Evolutionary conservation across 2,797 vertebrate genomes (phyloP), one percentile per base, ranked within the genome.

Genomic region (Steatocranus sp.): DNA sequence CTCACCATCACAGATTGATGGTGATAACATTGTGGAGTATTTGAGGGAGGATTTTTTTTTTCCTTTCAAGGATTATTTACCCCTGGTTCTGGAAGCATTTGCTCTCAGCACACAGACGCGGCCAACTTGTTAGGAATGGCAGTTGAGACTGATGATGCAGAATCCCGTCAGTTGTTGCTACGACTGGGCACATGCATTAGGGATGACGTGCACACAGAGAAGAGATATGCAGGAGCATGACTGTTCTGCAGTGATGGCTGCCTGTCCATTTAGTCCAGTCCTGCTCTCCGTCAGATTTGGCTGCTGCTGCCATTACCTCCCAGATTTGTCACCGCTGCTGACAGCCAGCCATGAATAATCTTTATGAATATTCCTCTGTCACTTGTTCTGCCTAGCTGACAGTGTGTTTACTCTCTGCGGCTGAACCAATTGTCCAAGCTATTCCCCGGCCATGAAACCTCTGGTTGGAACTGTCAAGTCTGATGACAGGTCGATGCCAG

Each of bases 301-400:
- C 80, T 50, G 61, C 81, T 6, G 79, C 73, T 63, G 78, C 88
- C 73, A 83, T 91, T 91, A 83, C 89, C 79, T 83, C 78, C 66
- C 74, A 76, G 86, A 91, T 91, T 76, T 86, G 88, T 87, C 93
- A 86, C 80, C 2, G 68, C 76, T 34, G 36, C 89, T 85, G 90
- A 90, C 92, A 90, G 87, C 83, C 56, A 77, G 53, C 84, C 77
- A 58, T 88, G 92, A 91, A 92, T 92, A 91, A 91, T 93, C 87
- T 89, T 85, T 86, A 90, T 94, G 88, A 94, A 93, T 94, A 90
- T 94, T 93, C 89, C 73, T 80, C 75, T n/a, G 14, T 49, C 3
- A 77, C 87, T 73, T 20, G 23, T 15, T 54, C 88, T 10, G 49
- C 90, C 38, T 51, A 4, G 36, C 58, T 27, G 58, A 66, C 17